phyloP scores from a whole-genome alignment of 2,113 vertebrate species.

The Phylloscopus whistleri region DNA sequence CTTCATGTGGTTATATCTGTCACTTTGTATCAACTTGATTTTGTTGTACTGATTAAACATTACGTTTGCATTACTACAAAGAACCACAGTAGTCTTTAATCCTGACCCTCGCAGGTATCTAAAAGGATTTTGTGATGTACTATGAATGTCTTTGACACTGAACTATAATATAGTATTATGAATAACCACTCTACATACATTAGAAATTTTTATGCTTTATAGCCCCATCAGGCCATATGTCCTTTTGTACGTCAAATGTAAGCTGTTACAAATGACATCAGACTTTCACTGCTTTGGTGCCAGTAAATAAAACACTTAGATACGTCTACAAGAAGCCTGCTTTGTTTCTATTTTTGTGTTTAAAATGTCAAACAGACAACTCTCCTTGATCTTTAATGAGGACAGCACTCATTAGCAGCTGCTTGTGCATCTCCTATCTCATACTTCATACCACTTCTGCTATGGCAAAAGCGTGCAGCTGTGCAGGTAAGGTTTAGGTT shows the following conservation, averaged over 20 bases:
- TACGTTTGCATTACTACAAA: background rate
- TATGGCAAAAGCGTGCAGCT: fast-evolving
- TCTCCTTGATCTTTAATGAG: background rate
- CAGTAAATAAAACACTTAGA: background rate
- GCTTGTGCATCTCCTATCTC: background rate
- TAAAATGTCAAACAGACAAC: background rate
- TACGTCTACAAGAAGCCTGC: background rate
- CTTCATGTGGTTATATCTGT: background rate
- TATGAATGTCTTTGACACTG: background rate
- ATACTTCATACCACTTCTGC: background rate
- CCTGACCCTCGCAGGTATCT: background rate
- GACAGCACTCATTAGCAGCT: background rate
- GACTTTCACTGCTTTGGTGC: background rate
- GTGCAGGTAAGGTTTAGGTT: background rate
- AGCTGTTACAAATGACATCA: background rate
- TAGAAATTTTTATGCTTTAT: background rate
- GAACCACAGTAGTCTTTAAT: background rate
- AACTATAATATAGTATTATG: background rate
- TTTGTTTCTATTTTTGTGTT: background rate
- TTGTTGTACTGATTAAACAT: background rate
- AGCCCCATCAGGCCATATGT: background rate
- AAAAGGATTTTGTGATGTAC: background rate
- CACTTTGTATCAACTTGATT: background rate
- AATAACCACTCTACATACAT: background rate
- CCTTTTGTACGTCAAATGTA: background rate